Evolutionary conservation across 2,888 invertebrate genomes (phyloP), one percentile per base, ranked within the genome.

Genomic region (Ophioninae sp.): DNA sequence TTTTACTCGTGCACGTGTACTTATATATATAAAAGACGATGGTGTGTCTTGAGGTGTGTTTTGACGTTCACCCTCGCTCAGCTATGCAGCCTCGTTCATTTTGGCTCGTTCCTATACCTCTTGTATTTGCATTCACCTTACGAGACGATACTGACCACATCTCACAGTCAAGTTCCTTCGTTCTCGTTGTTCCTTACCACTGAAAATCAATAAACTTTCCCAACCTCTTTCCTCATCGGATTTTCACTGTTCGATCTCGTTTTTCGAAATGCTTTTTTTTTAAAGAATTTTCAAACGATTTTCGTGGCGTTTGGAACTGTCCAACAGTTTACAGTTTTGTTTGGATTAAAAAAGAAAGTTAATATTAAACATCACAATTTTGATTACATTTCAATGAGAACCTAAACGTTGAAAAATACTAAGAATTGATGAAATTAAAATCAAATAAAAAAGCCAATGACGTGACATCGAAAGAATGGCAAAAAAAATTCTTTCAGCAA

Each of bases 31-130:
- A 30, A 23, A 41, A 30, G 30, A 30, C 30, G 3, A 1, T 30
- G 2, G 17, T 41, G 58, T 56, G 20, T 59, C 80, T 86, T 89
- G 90, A 91, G 90, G 90, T 91, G 90, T 92, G 91, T 92, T 91
- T 91, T 92, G 91, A 92, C 91, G 91, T 92, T 91, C 89, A 89
- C 89, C 90, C 91, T 91, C 90, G 87, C 90, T 88, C 89, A 79
- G 85, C 85, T 84, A 88, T 89, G 89, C 88, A 85, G 75, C 80
- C 83, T 72, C 83, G 37, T 73, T 78, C 80, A 37, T 74, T 75
- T 77, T 81, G 58, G 30, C 76, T 78, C 59, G 56, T 61, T 58
- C n/a, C 22, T 75, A 39, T 73, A 51, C 72, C 58, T 76, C 72
- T 59, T 44, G 67, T 63, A 41, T 68, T 71, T 39, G 74, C 75